phyloP scores from a whole-genome alignment of 2,797 vertebrate species.

The Leuciscus waleckii region DNA sequence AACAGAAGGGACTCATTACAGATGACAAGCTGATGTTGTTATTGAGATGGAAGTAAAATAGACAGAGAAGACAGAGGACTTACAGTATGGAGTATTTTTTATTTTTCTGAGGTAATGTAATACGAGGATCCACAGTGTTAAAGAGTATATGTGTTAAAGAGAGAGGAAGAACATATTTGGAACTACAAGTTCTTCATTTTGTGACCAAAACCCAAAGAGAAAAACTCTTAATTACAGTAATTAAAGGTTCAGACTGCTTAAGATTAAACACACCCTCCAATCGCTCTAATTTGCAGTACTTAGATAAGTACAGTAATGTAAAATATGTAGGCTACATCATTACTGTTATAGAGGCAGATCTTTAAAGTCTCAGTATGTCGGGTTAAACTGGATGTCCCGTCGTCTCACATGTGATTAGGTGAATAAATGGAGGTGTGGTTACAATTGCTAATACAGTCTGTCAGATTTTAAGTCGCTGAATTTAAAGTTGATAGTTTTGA shows the following conservation, averaged over 20 bases:
- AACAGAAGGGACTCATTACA: conserved; percentile 4
- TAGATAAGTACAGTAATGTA: conserved; percentile 28
- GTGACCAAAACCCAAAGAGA: conserved; percentile 25
- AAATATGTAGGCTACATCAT: conserved; percentile 7
- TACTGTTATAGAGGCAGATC: conserved; percentile 28
- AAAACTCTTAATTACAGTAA: conserved; percentile 10
- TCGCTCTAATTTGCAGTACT: conserved; percentile 32
- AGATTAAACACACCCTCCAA: conserved; percentile 38
- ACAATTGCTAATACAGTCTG: conserved; percentile 33
- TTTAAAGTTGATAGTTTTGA: conserved; percentile 14
- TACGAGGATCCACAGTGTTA: not conserved
- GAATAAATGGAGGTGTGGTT: conserved; percentile 50
- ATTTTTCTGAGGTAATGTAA: not conserved
- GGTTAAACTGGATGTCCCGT: conserved; percentile 53
- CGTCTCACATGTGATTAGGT: conserved; percentile 31
- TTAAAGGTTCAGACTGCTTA: conserved; percentile 34
- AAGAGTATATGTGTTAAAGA: not conserved
- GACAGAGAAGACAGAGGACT: not conserved
- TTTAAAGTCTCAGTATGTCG: conserved; percentile 35
- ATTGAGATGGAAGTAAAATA: conserved; percentile 14
- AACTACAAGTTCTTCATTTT: conserved; percentile 24
- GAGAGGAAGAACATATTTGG: not conserved
- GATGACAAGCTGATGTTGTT: conserved; percentile 24
- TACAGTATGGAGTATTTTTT: not conserved
- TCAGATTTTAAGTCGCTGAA: not conserved